Conservation (phyloP, 2,113 vertebrate species). For the Macroglossus sobrinus region DNA sequence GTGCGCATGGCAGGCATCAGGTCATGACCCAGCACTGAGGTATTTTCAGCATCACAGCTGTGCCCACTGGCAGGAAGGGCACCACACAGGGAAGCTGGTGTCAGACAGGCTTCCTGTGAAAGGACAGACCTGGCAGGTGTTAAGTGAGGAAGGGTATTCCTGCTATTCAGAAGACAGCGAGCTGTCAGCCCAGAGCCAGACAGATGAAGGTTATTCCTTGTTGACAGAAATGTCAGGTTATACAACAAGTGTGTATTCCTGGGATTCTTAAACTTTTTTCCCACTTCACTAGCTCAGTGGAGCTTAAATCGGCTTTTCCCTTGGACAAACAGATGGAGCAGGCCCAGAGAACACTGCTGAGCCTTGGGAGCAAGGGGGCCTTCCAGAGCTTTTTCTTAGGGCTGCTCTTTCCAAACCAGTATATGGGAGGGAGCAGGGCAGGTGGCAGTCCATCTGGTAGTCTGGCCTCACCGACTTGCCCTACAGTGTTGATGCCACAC, state of each 20-base stretch:
- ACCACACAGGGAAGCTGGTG: fast-evolving
- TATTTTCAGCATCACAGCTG: background rate
- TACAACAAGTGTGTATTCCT: background rate
- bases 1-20: fast-evolving
- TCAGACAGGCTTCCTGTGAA: background rate
- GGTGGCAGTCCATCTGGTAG: background rate
- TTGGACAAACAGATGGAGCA: background rate
- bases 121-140: fast-evolving
- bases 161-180: background rate
- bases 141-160: background rate
- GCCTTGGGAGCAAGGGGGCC: background rate
- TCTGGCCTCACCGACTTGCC: background rate
- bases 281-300: background rate
- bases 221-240: background rate
- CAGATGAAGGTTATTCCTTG: background rate
- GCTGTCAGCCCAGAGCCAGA: background rate
- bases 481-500: background rate
- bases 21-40: background rate
- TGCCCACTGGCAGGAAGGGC: fast-evolving
- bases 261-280: background rate
- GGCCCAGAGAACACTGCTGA: background rate
- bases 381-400: background rate
- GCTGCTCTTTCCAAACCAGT: background rate
- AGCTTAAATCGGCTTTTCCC: background rate
- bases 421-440: fast-evolving